Evolutionary conservation across 2,113 vertebrate genomes (phyloP), one percentile per base, ranked within the genome.

Genomic region (Callocephalon fimbriatum): DNA sequence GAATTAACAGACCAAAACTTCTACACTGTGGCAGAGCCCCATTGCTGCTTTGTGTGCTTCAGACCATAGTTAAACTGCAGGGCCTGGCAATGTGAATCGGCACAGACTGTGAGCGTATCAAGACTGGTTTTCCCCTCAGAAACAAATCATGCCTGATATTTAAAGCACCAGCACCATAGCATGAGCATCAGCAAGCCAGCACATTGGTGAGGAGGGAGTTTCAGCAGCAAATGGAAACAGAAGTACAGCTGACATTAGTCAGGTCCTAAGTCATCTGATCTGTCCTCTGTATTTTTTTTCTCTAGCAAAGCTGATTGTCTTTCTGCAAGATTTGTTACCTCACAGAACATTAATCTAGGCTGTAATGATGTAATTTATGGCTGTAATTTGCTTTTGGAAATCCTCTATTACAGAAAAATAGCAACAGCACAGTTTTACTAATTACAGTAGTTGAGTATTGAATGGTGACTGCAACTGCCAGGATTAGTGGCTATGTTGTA

Each of bases 311-410:
- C 70, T 93, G 96, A 89, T 97, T 85, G 94, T 95, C 92, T 94
- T 96, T 95, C 96, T 66, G 54, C 78, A 94, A 92, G 96, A 95
- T 97, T 95, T 90, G 70, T 96, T 88, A 71, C 72, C 70, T 91
- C 93, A 85, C 78, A 83, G 84, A 93, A 96, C 75, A 95, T 90
- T 90, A 97, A 90, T 72, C 68, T 51, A 71, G 84, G 70, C 72
- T 77, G 72, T 85, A 96, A 75, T 83, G 86, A 68, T 92, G 89
- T 97, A 95, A 94, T 97, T 97, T 97, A 97, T 97, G 95, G 84
- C 84, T 67, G 75, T 86, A 88, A 58, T 96, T 96, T 95, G 87
- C 82, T 95, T 85, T 95, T 96, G 93, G 97, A 98, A 97, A 97
- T 97, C 82, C 81, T 95, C 92, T 93, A 77, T 95, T 96, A 96